phyloP scores from a whole-genome alignment of 2,888 invertebrate genomes.

The Dioctria linearis region DNA sequence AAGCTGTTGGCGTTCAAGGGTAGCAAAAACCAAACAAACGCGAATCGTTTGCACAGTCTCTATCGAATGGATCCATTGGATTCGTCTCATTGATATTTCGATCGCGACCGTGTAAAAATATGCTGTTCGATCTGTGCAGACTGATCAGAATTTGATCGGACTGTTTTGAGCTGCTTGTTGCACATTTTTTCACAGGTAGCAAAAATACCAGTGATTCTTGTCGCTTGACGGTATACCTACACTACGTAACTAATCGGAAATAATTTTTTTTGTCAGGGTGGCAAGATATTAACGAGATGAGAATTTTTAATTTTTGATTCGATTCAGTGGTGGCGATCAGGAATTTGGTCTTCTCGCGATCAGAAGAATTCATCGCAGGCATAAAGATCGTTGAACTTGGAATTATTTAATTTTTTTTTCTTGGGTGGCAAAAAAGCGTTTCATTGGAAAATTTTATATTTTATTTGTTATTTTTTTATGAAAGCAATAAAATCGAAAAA shows the following conservation, averaged over 20 bases:
- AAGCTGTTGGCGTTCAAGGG: slow-evolving; percentile 46
- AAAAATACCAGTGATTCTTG: slow-evolving; percentile 41
- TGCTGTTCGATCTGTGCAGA: slow-evolving; percentile 67
- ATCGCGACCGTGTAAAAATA: slow-evolving; percentile 72
- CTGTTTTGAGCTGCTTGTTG: slow-evolving; percentile 28
- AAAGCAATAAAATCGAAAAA: too few species aligned
- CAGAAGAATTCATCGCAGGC: slow-evolving; percentile 30
- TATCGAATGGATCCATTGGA: slow-evolving; percentile 56
- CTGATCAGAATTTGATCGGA: slow-evolving; percentile 51
- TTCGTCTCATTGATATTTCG: slow-evolving; percentile 70
- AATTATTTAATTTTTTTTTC: background rate
- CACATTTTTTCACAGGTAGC: slow-evolving; percentile 38
- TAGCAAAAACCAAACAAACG: slow-evolving; percentile 38
- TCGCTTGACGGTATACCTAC: slow-evolving; percentile 12
- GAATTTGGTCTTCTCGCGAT: slow-evolving; percentile 51
- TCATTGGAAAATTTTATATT: too few species aligned
- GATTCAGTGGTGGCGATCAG: slow-evolving; percentile 49
- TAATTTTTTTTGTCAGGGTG: slow-evolving; percentile 33
- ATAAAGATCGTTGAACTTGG: slow-evolving; percentile 46
- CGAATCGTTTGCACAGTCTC: slow-evolving; percentile 18
- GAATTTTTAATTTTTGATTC: slow-evolving; percentile 49
- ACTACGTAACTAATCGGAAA: slow-evolving; percentile 48
- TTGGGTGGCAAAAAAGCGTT: background rate
- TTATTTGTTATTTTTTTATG: too few species aligned
- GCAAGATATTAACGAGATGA: slow-evolving; percentile 52